phyloP scores from a whole-genome alignment of 2,797 vertebrate species.

The Scolopax bukidnonensis region DNA sequence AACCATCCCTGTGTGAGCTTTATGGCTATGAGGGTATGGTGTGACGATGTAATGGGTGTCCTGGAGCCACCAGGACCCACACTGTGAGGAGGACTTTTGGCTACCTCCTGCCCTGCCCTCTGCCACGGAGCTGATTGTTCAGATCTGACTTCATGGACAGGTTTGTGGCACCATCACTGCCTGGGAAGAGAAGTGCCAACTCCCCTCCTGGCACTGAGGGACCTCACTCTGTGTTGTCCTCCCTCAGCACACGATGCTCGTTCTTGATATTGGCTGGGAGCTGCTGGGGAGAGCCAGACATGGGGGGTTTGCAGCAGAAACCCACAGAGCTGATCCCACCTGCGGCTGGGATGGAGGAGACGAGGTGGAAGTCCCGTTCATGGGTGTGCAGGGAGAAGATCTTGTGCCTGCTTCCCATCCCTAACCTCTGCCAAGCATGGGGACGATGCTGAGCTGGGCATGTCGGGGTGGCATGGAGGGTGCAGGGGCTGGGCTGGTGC shows the following conservation, averaged over 20 bases:
- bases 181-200: neutral
- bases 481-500: neutral
- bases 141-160: neutral
- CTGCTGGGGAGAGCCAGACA: neutral
- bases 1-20: neutral
- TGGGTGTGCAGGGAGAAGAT: neutral
- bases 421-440: neutral
- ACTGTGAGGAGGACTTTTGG: neutral
- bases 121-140: neutral
- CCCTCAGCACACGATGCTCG: neutral
- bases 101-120: neutral
- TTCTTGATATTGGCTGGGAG: neutral
- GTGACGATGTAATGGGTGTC: fast-evolving
- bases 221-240: neutral
- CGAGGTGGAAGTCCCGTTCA: fast-evolving
- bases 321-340: fast-evolving
- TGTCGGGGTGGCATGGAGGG: neutral
- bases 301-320: neutral
- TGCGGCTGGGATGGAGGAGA: neutral
- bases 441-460: neutral
- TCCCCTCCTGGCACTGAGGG: neutral
- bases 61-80: neutral
- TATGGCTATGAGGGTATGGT: neutral
- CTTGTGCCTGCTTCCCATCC: conserved; percentile 12
- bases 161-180: neutral